Evolutionary conservation across 2,113 vertebrate species (phyloP), one percentile per base, ranked within the genome.

Genomic region (Colossoma macropomum): DNA sequence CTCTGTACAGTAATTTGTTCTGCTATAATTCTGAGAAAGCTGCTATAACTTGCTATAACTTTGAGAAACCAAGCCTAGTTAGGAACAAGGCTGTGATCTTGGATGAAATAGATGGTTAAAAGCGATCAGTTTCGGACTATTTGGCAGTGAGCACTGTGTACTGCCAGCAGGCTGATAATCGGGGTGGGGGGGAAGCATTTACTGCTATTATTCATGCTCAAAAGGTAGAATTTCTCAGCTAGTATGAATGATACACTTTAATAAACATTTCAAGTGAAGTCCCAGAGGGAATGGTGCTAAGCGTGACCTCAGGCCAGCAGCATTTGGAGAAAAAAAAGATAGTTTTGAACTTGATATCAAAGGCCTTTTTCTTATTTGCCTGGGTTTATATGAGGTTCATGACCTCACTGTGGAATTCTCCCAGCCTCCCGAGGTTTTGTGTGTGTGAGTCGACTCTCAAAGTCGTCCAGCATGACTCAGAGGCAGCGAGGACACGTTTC

Each of bases 301-400:
- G 10, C 21, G 2, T 23, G 45, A 83, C 81, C 81, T 76, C 63
- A 76, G 56, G 59, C 54, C 76, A 23, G 23, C 65, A 16, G 21
- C 1, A 1, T 48, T 59, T 56, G 59, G 6, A 52, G 34, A 52
- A 8, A 6, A 72, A 12, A 56, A 25, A 75, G 80, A 83, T 48
- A 48, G 50, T 69, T 50, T 23, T 70, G 74, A 69, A 70, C 21
- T 69, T 16, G 50, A 48, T 77, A 77, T 83, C 65, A 70, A 60
- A 50, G 65, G 38, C 74, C 62, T 41, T 68, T n/a, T 62, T 84
- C 32, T 75, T 75, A 80, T 84, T 84, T 84, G 77, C 72, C 76
- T 79, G 48, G 72, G 63, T 54, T 83, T 76, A 65, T 75, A 23
- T 45, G 72, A 30, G 23, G 72, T 72, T 78, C 27, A 48, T 52